Evolutionary conservation across 2,888 invertebrate species (phyloP), one percentile per base, ranked within the genome.

Genomic region (Metopia argyrocephala): DNA sequence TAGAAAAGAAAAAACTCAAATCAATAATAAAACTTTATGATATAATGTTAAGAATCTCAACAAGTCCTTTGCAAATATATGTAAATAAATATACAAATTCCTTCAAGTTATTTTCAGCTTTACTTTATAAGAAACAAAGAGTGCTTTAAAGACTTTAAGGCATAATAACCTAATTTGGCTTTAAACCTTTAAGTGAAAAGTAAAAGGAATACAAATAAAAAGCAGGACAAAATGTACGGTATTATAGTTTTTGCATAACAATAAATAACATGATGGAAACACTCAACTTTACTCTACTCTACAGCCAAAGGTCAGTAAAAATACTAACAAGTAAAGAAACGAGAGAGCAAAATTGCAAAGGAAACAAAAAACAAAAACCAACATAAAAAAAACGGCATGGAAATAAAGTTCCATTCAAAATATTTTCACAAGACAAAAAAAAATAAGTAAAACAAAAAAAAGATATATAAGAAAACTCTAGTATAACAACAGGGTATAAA

Each of bases 371-470:
- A 38, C 3, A 38, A 31, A 5, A 52, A 46, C 61, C 28, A 74
- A 54, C 3, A 48, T 65, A 31, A 27, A 62, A 20, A 52, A 70
- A 71, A 64, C 57, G 15, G 64, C 48, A 3, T 64, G 21, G 21
- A 66, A 68, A 76, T 64, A 62, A 75, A 80, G 52, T 73, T 64
- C 61, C 31, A 74, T 78, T 75, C 65, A 74, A 76, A 78, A 73
- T 76, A 73, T 65, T 65, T 74, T 69, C 69, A 70, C 66, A 56
- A 52, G 48, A 56, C 75, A 64, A 56, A 52, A 56, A 62, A 57
- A 66, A 54, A 56, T 5, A 59, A 7, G 50, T 25, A 20, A 45
- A n/a, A 83, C 86, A 85, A 85, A 85, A 82, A 85, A 86, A 86
- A 86, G 23, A 48, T n/a, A n/a, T n/a, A 9, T 12, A 31, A 1